These are phyloP conservation scores for Formica aserva DNA, from an alignment of 2,888 invertebrate genomes.

Conservation along the genomic window DNA sequence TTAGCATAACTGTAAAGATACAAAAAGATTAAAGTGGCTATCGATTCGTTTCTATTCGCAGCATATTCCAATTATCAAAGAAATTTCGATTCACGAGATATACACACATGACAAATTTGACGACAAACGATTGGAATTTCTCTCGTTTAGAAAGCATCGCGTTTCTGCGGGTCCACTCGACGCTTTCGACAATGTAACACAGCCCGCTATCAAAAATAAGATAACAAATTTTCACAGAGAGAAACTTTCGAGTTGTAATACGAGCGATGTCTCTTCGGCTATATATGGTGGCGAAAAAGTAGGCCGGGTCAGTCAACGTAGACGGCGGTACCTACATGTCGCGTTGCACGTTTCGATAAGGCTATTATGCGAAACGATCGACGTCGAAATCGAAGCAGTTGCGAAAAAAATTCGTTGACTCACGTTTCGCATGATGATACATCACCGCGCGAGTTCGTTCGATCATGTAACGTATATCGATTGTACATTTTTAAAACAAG, in stretches of 20 bases:
- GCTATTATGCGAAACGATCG: slow-evolving; percentile 46
- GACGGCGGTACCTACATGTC: slow-evolving; percentile 64
- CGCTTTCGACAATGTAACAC: slow-evolving; percentile 20
- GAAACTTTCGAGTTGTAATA: slow-evolving; percentile 73
- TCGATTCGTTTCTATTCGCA: not conserved
- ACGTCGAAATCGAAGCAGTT: slow-evolving; percentile 12
- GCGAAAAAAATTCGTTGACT: slow-evolving; percentile 15
- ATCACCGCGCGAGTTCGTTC: not conserved
- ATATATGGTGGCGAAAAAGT: slow-evolving; percentile 81
- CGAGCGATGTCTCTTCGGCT: slow-evolving; percentile 67
- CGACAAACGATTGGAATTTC: slow-evolving; percentile 42
- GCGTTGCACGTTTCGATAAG: slow-evolving; percentile 64
- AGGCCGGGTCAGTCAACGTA: slow-evolving; percentile 76
- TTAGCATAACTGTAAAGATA: not conserved
- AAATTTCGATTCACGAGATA: not conserved
- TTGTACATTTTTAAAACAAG: not conserved
- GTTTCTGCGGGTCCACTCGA: slow-evolving; percentile 68
- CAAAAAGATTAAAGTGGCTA: not conserved
- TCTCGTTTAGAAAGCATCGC: slow-evolving; percentile 80
- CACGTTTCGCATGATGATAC: slow-evolving; percentile 1
- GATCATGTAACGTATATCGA: not conserved
- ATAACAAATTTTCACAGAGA: slow-evolving; percentile 76
- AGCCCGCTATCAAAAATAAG: slow-evolving; percentile 65
- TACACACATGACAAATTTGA: slow-evolving; percentile 2
- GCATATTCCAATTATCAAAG: not conserved